Percentiles rank a stretch among this genome's conserved stretches.
These are phyloP conservation scores for Borostomias antarcticus DNA, from an alignment of 2,797 vertebrate genomes.

Conservation along the genomic window DNA sequence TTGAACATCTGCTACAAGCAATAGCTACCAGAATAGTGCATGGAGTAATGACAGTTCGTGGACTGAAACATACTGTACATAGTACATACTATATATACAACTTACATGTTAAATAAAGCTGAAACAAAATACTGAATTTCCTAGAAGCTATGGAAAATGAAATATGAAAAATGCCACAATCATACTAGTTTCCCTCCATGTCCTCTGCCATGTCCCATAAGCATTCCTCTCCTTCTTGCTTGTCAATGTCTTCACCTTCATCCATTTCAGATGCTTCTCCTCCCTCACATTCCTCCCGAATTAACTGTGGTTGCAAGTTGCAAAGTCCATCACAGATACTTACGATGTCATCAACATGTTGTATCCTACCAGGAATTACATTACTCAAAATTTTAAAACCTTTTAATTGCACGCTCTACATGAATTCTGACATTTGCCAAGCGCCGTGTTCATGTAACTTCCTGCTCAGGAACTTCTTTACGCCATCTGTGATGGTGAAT, in stretches of 20 bases:
- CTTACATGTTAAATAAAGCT: no score
- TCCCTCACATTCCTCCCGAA: not conserved
- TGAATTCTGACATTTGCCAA: constrained; percentile 9
- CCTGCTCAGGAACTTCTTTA: constrained; percentile 3
- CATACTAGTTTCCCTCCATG: not conserved
- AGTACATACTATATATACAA: no score
- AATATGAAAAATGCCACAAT: no score
- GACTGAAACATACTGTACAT: not conserved
- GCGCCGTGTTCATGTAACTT: not conserved
- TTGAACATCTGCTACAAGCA: constrained; percentile 12
- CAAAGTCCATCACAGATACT: not conserved
- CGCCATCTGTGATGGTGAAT: constrained; percentile 7
- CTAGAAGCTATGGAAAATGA: no score
- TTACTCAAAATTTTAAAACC: constrained; percentile 2
- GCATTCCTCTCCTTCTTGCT: not conserved
- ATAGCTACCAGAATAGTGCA: constrained; percentile 8
- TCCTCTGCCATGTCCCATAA: not conserved
- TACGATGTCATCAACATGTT: constrained; percentile 6
- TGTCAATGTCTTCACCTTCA: constrained; percentile 3
- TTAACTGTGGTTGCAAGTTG: not conserved
- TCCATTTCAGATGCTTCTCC: constrained; percentile 2
- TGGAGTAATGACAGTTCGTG: constrained; percentile 11
- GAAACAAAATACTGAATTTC: no score
- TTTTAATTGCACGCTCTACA: constrained; percentile 3
- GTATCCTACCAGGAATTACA: not conserved